phyloP scores from a whole-genome alignment of 2,113 vertebrate genomes.

The Peucedramus taeniatus region DNA sequence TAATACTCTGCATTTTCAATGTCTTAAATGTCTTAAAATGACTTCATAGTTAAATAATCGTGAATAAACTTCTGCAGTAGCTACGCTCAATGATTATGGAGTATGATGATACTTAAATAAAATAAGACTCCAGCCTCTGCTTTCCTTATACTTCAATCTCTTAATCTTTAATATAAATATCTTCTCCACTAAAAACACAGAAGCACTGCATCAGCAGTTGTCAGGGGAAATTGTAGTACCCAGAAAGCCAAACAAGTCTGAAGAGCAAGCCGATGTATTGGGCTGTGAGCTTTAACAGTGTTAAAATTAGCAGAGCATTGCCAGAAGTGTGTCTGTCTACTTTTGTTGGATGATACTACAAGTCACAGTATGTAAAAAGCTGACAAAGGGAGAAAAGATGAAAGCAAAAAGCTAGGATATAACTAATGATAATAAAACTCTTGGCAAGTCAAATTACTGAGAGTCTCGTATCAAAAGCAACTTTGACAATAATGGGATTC shows the following conservation, averaged over 20 bases:
- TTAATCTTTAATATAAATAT: background rate
- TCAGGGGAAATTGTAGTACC: background rate
- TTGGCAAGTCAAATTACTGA: constrained; percentile 24
- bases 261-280: background rate
- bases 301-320: background rate
- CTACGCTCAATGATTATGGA: background rate
- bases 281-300: background rate
- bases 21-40: background rate
- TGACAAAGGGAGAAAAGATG: constrained; percentile 22
- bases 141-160: background rate
- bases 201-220: background rate
- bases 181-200: background rate
- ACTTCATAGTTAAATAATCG: background rate
- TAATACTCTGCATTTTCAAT: background rate
- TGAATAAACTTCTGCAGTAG: background rate
- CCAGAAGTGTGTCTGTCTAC: background rate
- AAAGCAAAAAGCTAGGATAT: background rate
- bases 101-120: background rate
- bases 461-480: constrained; percentile 34
- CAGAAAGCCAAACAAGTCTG: background rate
- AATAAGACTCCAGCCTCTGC: background rate
- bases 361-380: background rate
- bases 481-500: constrained; percentile 56
- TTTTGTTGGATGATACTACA: background rate
- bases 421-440: constrained; percentile 47